Evolutionary conservation across 1,140 invertebrate species (phyloP), one percentile per base, ranked within the genome.

Genomic region (Calliopsis andreniformis): DNA sequence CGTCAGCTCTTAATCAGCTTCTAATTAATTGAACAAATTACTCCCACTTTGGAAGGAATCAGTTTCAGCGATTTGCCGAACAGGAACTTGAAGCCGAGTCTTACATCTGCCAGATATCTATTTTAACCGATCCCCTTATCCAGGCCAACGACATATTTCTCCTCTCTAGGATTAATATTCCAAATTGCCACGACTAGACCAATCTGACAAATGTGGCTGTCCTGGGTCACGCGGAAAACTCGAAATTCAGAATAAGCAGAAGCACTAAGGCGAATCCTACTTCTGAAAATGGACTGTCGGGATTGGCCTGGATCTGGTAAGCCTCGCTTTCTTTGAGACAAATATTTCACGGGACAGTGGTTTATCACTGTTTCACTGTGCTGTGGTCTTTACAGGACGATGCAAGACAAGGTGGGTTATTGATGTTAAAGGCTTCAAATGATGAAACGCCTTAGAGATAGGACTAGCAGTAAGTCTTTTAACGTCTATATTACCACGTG

Each of bases 121-220:
- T 39, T 35, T 30, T 35, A 20, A 42, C 56, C 56, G 32, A 59
- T 20, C n/a, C 56, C 39, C 32, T 32, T 59, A 42, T 59, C 56
- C 23, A 16, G 56, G n/a, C 32, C 56, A 42, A n/a, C 56, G 56
- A 59, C 32, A 59, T 59, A 39, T 39, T 59, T 59, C 56, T 56
- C 30, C n/a, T 56, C 18, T 30, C 56, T 59, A 59, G 56, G 56
- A 8, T 59, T 59, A 59, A 59, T 59, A 59, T 59, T 35, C 20
- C 30, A 42, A 59, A 23, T 59, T 18, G 56, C 32, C 20, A 39
- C 8, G 12, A 18, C 56, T 8, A 2, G 20, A 16, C n/a, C 56
- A 4, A 35, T n/a, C 20, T 20, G 56, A 39, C 32, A 35, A 59
- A 59, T 59, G 56, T 39, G 56, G 32, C 20, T 14, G 39, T 39